Conservation (phyloP, 2,113 vertebrate genomes). For the Pygoscelis antarcticus region DNA sequence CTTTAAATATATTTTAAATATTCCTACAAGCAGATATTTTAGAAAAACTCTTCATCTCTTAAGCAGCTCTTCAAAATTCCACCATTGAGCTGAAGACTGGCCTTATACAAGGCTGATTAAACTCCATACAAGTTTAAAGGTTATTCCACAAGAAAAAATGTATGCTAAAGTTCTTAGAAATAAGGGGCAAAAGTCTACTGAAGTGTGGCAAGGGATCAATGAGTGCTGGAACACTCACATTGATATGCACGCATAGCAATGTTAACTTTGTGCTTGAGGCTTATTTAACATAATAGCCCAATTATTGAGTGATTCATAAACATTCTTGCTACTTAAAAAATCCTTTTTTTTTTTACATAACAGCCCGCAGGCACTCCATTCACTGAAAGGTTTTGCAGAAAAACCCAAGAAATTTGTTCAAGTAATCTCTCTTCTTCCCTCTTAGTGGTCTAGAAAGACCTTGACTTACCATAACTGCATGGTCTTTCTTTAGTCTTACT, state of each 20-base stretch:
- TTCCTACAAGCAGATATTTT: not conserved
- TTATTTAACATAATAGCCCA: not conserved
- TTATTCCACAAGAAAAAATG: not conserved
- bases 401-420: not conserved
- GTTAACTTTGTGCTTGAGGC: not conserved
- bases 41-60: not conserved
- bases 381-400: not conserved
- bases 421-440: not conserved
- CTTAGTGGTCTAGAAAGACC: not conserved
- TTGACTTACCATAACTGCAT: conserved; percentile 75
- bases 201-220: not conserved
- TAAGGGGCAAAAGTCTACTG: not conserved
- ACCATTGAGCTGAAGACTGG: not conserved
- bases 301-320: not conserved
- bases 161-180: not conserved
- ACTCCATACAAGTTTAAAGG: not conserved
- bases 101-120: not conserved
- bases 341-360: not conserved
- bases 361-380: not conserved
- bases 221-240: not conserved
- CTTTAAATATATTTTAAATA: not conserved
- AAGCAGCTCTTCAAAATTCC: not conserved
- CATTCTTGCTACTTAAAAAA: not conserved
- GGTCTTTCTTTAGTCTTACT: conserved; percentile 42
- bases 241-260: not conserved